Conservation (phyloP, 2,888 invertebrate genomes). For the Erpobdella octoculata region DNA sequence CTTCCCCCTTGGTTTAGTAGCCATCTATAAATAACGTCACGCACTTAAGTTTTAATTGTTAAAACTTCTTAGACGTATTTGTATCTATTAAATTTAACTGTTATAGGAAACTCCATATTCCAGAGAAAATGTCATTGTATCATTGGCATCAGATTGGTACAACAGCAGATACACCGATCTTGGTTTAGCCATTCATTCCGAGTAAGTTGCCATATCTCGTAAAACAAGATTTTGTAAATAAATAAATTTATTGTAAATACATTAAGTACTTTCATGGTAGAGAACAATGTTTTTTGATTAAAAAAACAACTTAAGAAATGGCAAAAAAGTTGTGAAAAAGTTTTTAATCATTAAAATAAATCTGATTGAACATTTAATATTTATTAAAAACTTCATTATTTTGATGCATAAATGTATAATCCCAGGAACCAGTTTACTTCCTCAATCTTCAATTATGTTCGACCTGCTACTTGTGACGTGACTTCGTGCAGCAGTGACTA, state of each 20-base stretch:
- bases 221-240: too few species aligned
- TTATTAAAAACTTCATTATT: background rate
- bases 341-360: background rate
- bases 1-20: too few species aligned
- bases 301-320: too few species aligned
- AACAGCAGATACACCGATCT: constrained; percentile 5
- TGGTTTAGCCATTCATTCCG: constrained; percentile 1
- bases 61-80: too few species aligned
- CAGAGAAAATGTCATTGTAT: background rate
- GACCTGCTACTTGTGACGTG: background rate
- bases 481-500: constrained; percentile 9
- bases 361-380: background rate
- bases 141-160: background rate
- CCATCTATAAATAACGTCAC: too few species aligned
- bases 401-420: background rate
- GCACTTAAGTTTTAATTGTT: too few species aligned
- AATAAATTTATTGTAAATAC: too few species aligned
- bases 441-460: background rate
- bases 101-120: background rate
- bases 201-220: too few species aligned
- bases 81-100: background rate
- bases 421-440: background rate
- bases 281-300: too few species aligned
- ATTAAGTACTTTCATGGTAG: too few species aligned
- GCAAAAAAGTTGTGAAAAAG: too few species aligned